These are phyloP conservation scores for Pyrrhosoma nymphula DNA, from an alignment of 2,888 invertebrate species.

Conservation along the genomic window DNA sequence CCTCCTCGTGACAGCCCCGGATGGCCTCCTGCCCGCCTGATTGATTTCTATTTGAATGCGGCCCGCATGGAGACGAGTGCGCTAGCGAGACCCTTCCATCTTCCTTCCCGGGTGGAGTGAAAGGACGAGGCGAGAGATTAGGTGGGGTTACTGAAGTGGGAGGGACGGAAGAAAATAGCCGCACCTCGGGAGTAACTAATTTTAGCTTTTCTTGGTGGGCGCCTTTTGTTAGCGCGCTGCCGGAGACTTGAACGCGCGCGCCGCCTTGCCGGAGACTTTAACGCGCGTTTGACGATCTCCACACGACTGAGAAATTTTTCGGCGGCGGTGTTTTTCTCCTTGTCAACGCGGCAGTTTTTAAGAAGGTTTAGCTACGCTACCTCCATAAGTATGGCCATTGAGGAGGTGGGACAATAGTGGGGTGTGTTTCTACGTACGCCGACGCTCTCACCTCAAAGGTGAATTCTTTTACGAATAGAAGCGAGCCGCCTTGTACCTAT, in stretches of 20 bases:
- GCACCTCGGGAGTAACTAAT: conserved; percentile 16
- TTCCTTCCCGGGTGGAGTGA: not conserved
- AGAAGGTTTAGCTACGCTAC: not conserved
- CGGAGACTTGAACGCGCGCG: not conserved
- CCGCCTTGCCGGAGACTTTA: not conserved
- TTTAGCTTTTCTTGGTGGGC: conserved; percentile 19
- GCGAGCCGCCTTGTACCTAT: not conserved
- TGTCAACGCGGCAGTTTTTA: conserved; percentile 16
- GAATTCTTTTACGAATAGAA: not conserved
- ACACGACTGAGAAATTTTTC: not conserved
- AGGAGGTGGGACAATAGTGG: not conserved
- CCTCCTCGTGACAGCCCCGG: not conserved
- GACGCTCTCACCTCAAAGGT: not conserved
- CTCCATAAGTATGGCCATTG: not conserved
- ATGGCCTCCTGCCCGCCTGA: not conserved
- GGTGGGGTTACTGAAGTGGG: not conserved
- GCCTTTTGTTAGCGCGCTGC: not conserved
- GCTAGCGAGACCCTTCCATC: not conserved
- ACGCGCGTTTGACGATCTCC: conserved; percentile 32
- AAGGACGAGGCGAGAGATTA: conserved; percentile 9
- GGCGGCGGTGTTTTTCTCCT: not conserved
- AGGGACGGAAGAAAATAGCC: not conserved
- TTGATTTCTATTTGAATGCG: conserved; percentile 39
- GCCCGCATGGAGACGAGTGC: not conserved
- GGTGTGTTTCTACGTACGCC: not conserved